Conservation (phyloP, 2,888 invertebrate genomes). For the Polydrusus pterygomalis region DNA sequence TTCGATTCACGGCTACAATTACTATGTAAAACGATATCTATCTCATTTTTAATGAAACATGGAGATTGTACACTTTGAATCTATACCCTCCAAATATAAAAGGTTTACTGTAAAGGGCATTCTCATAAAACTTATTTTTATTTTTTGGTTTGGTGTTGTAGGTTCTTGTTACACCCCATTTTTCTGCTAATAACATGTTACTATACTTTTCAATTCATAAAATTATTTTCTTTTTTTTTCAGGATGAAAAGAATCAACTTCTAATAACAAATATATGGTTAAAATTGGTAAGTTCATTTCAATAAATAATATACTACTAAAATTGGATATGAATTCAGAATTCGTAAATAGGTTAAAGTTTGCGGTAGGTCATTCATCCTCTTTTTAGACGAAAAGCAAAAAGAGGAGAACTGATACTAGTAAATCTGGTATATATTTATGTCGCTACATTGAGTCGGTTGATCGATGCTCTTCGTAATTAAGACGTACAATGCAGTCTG, state of each 20-base stretch:
- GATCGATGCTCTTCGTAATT: constrained; percentile 35
- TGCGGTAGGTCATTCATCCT: constrained; percentile 14
- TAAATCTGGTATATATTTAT: constrained; percentile 1
- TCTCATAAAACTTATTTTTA: no score
- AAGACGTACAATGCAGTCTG: constrained; percentile 25
- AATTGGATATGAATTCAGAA: not conserved
- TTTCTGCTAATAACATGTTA: no score
- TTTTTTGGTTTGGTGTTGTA: no score
- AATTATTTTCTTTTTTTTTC: constrained; percentile 70
- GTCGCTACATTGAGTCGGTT: constrained; percentile 20
- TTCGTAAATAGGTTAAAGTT: constrained; percentile 1
- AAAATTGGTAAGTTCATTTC: constrained; percentile 86
- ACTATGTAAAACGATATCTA: no score
- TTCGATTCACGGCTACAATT: no score
- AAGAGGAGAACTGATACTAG: constrained; percentile 9
- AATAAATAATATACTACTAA: not conserved
- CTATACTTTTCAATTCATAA: not conserved
- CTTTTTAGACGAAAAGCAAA: constrained; percentile 15
- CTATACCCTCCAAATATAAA: no score
- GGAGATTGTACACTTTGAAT: no score
- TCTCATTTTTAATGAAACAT: no score
- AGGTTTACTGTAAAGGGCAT: no score
- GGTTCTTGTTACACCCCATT: no score
- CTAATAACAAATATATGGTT: constrained; percentile 98
- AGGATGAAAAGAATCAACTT: constrained; percentile 98